Evolutionary conservation across 1,140 invertebrate species (phyloP).

Genomic region (Coelopa frigida): DNA sequence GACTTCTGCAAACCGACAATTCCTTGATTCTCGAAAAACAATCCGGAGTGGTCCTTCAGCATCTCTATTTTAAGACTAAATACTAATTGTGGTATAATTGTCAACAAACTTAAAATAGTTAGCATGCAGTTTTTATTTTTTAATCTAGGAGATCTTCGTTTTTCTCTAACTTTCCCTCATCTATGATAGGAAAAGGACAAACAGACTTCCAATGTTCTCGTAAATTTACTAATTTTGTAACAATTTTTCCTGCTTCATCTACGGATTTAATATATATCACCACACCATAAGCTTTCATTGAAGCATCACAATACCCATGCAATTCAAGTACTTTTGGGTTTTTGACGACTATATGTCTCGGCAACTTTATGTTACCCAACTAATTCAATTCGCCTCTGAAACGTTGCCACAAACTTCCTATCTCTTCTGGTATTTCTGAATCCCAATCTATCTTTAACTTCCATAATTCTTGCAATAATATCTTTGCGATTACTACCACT

Average conservation of each 20-base stretch:
- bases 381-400: neutral
- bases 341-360: neutral
- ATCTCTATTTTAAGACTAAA: too few species aligned
- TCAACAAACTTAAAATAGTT: too few species aligned
- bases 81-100: too few species aligned
- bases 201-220: too few species aligned
- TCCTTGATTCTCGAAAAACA: too few species aligned
- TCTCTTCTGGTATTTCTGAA: slow-evolving; percentile 14
- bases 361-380: slow-evolving; percentile 3
- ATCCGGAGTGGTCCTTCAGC: too few species aligned
- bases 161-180: too few species aligned
- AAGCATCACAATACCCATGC: slow-evolving; percentile 17
- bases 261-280: slow-evolving; percentile 8
- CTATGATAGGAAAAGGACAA: too few species aligned
- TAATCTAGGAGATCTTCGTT: too few species aligned
- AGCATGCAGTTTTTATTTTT: too few species aligned
- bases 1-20: too few species aligned
- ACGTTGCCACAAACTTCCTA: neutral
- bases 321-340: slow-evolving; percentile 1
- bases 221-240: neutral
- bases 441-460: slow-evolving; percentile 35
- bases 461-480: slow-evolving; percentile 44
- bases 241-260: neutral
- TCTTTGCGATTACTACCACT: slow-evolving; percentile 34
- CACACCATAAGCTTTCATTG: slow-evolving; percentile 15